phyloP scores from a whole-genome alignment of 2,113 vertebrate genomes.

The Lethenteron reissneri region DNA sequence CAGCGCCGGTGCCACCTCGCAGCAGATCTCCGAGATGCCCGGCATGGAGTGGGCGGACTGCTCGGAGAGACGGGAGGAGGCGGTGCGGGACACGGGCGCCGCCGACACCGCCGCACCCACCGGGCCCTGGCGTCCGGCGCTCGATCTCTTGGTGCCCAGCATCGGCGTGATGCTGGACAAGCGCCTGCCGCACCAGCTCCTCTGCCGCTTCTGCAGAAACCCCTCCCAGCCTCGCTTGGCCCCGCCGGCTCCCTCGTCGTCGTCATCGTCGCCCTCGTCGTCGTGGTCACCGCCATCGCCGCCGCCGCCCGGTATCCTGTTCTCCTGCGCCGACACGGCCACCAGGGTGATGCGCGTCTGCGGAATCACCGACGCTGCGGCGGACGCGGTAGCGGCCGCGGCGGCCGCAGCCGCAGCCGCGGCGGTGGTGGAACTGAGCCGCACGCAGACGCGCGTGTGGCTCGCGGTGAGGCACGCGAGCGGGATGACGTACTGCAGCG shows the following conservation, averaged over 20 bases:
- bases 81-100: too few species aligned
- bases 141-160: too few species aligned
- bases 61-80: too few species aligned
- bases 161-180: too few species aligned
- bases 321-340: conserved; percentile 10
- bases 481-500: conserved; percentile 41
- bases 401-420: conserved; percentile 19
- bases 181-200: too few species aligned
- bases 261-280: conserved; percentile 17
- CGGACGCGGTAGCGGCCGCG: conserved; percentile 12
- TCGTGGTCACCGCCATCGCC: conserved; percentile 30
- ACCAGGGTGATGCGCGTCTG: conserved; percentile 22
- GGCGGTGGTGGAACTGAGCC: conserved; percentile 30
- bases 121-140: too few species aligned
- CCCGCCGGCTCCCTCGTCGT: conserved; percentile 8
- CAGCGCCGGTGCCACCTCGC: too few species aligned
- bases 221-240: too few species aligned
- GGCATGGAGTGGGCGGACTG: too few species aligned
- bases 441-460: conserved; percentile 42
- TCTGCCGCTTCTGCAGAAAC: too few species aligned
- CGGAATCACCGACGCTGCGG: conserved; percentile 21
- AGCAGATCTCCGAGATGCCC: too few species aligned
- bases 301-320: conserved; percentile 35
- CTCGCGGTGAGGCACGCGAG: conserved; percentile 32
- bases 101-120: too few species aligned